Conservation (phyloP, 1,140 invertebrate genomes). For the Belonocnema kinseyi region DNA sequence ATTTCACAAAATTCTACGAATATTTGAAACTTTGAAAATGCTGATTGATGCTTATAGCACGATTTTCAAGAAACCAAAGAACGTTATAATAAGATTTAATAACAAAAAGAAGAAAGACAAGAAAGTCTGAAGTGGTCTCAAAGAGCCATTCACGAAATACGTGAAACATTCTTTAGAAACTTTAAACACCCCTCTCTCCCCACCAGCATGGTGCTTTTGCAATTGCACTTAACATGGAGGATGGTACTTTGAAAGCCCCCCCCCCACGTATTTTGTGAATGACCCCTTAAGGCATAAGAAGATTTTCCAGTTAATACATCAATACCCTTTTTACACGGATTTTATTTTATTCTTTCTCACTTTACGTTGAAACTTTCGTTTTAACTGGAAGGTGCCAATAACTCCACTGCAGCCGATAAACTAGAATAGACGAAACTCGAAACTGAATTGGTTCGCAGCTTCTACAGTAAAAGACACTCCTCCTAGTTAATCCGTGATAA, state of each 20-base stretch:
- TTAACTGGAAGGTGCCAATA: background rate
- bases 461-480: constrained; percentile 9
- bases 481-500: constrained; percentile 16
- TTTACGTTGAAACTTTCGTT: background rate
- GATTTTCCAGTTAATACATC: background rate
- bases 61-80: background rate
- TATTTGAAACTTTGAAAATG: too few species aligned
- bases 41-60: too few species aligned
- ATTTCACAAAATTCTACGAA: too few species aligned
- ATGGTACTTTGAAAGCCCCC: too few species aligned
- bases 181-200: too few species aligned
- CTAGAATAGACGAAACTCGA: constrained; percentile 17
- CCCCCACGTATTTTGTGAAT: too few species aligned
- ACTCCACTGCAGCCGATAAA: constrained; percentile 13
- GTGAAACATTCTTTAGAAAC: too few species aligned
- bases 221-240: too few species aligned
- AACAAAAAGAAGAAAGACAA: background rate
- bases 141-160: too few species aligned
- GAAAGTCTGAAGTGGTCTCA: background rate
- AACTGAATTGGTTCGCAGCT: constrained; percentile 25
- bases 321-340: background rate
- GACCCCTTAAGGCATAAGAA: background rate
- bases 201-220: too few species aligned
- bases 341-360: background rate
- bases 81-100: background rate